Evolutionary conservation across 2,797 vertebrate species (phyloP).

Genomic region (Gallinago stenura): DNA sequence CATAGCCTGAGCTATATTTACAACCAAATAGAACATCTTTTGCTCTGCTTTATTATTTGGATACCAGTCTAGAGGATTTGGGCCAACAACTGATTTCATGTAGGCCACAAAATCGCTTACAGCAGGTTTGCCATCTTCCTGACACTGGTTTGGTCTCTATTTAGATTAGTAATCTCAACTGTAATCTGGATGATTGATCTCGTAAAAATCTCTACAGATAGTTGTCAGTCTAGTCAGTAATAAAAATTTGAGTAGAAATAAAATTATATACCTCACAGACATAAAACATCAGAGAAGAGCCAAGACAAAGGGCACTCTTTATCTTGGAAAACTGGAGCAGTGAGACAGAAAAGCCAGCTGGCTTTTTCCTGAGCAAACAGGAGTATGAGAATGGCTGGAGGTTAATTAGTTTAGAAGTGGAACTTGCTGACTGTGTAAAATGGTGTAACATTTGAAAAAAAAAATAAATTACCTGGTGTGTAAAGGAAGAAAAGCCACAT

Average conservation of each 20-base stretch:
- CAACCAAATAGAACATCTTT: not conserved
- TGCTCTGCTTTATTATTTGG: not conserved
- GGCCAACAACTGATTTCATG: not conserved
- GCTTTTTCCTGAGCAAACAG: not conserved
- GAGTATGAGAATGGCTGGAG: not conserved
- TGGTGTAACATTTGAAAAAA: not conserved
- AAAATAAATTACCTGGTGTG: not conserved
- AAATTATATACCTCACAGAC: not conserved
- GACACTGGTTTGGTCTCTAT: not conserved
- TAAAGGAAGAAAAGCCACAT: not conserved
- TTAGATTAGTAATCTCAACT: not conserved
- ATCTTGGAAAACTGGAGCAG: rapidly evolving
- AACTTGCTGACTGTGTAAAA: not conserved
- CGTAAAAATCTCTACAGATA: not conserved
- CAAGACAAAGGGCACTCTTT: rapidly evolving
- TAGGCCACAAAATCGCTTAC: not conserved
- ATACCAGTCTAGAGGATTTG: not conserved
- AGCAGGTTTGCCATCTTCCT: not conserved
- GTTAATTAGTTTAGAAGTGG: not conserved
- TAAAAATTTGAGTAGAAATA: not conserved
- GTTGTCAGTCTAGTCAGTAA: not conserved
- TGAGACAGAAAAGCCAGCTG: not conserved
- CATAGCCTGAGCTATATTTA: not conserved
- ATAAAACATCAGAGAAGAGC: not conserved
- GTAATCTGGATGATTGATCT: not conserved